Conservation (phyloP, 2,797 vertebrate species). For the Borostomias antarcticus region DNA sequence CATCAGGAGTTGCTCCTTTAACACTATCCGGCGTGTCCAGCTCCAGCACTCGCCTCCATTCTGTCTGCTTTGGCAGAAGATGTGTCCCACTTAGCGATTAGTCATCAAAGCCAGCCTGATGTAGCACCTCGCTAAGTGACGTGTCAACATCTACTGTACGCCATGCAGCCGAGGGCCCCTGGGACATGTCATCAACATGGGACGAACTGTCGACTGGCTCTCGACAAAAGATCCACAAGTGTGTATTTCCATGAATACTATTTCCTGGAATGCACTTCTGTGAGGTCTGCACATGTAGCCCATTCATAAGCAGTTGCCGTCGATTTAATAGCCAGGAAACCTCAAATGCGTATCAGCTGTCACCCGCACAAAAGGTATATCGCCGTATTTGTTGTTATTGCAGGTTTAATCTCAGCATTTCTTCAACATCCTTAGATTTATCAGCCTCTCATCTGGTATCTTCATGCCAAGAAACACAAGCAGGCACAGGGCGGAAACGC, state of each 20-base stretch:
- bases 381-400: constrained; percentile 56
- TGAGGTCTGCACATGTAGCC: too few relatives aligned
- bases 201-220: background rate
- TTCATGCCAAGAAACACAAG: constrained; percentile 61
- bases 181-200: background rate
- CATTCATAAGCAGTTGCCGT: constrained; percentile 24
- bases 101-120: constrained; percentile 31
- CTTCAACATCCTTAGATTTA: constrained; percentile 51
- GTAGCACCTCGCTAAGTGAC: constrained; percentile 18
- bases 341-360: constrained; percentile 48
- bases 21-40: too few relatives aligned
- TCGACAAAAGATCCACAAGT: background rate
- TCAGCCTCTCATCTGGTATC: constrained; percentile 63
- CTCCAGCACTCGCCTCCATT: too few relatives aligned
- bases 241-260: too few relatives aligned
- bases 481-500: constrained; percentile 58
- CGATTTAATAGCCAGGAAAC: constrained; percentile 39
- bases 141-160: constrained; percentile 16
- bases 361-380: constrained; percentile 31
- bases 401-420: constrained; percentile 48
- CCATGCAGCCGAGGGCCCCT: constrained; percentile 1
- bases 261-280: too few relatives aligned
- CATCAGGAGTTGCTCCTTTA: background rate
- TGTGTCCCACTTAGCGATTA: constrained; percentile 26
- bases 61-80: constrained; percentile 2